Conservation (phyloP, 2,888 invertebrate genomes). For the Hipparchia semele region DNA sequence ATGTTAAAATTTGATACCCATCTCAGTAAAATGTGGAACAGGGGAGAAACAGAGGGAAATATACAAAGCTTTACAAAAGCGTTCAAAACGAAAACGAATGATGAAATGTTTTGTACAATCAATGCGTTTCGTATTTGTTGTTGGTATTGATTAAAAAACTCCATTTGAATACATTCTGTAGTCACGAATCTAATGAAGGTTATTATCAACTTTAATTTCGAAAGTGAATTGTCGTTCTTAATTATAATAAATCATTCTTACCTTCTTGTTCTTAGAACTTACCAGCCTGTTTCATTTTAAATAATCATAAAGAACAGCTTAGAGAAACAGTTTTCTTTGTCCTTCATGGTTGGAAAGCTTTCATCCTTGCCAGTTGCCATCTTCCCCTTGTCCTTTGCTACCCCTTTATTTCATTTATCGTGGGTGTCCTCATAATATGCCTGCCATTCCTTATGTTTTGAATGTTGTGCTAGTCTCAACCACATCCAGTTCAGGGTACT, state of each 20-base stretch:
- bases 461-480: too few species aligned
- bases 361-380: too few species aligned
- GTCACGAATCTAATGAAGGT: neutral
- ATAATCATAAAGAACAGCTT: too few species aligned
- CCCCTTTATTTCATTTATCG: too few species aligned
- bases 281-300: too few species aligned
- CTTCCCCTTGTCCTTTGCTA: too few species aligned
- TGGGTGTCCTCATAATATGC: too few species aligned
- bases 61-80: slow-evolving; percentile 18
- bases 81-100: slow-evolving; percentile 11
- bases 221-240: neutral
- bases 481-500: too few species aligned
- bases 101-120: slow-evolving; percentile 21
- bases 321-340: too few species aligned
- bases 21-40: slow-evolving; percentile 17
- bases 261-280: neutral
- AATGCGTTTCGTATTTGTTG: slow-evolving; percentile 9
- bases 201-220: neutral
- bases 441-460: too few species aligned
- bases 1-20: slow-evolving; percentile 28
- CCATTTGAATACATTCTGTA: neutral
- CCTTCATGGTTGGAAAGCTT: too few species aligned
- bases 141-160: neutral
- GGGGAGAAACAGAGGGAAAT: slow-evolving; percentile 14
- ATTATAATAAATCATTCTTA: neutral